A percentile compares a stretch with the other conserved stretches of the same genome.
phyloP scores from a whole-genome alignment of 2,888 invertebrate species.

The Campoplex nolae region DNA sequence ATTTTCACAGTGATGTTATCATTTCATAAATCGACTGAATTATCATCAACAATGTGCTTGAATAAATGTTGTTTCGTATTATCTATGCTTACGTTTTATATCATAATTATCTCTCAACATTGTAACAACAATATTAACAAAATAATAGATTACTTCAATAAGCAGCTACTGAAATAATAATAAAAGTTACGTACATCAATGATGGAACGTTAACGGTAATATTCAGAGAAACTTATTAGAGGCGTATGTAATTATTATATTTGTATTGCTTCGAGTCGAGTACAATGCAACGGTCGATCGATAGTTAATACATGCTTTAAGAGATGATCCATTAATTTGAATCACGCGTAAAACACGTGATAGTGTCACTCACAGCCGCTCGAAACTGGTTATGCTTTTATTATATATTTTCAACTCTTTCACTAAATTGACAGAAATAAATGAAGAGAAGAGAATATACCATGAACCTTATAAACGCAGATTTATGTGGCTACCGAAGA shows the following conservation, averaged over 20 bases:
- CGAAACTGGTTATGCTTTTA: conserved; percentile 30
- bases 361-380: background rate
- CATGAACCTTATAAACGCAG: background rate
- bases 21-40: conserved; percentile 7
- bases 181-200: background rate
- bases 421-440: background rate
- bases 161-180: no score
- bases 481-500: background rate
- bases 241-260: background rate
- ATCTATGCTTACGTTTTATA: background rate
- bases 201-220: background rate
- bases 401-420: background rate
- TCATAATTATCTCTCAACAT: background rate
- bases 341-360: conserved; percentile 31
- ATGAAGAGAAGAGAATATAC: background rate
- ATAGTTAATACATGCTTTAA: background rate
- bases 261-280: background rate
- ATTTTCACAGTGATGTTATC: conserved; percentile 24
- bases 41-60: conserved; percentile 6
- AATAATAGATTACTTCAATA: background rate
- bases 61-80: background rate
- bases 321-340: conserved; percentile 29
- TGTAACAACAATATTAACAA: background rate
- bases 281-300: conserved; percentile 42
- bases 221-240: background rate